A percentile compares a stretch with the other conserved stretches of the same genome.
Evolutionary conservation across 2,888 invertebrate genomes (phyloP).

Genomic region (Acrobasis suavella): DNA sequence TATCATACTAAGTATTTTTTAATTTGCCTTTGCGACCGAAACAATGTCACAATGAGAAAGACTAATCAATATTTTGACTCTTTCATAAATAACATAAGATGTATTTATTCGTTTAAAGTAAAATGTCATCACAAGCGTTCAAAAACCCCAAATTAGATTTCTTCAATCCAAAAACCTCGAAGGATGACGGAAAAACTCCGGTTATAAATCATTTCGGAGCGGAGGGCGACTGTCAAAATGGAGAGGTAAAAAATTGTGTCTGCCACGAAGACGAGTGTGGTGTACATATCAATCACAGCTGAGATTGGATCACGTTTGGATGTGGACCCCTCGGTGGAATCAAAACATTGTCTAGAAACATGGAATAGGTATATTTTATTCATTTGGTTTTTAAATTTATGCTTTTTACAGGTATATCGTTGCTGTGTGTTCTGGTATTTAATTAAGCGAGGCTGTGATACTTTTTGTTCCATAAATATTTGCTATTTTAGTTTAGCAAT

Average conservation of each 20-base stretch:
- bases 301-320: constrained; percentile 60
- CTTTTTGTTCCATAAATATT: too few relatives aligned
- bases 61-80: too few relatives aligned
- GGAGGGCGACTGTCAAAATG: constrained; percentile 51
- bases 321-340: constrained; percentile 36
- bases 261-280: constrained; percentile 40
- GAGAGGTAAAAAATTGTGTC: constrained; percentile 56
- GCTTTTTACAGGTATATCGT: not conserved
- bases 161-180: constrained; percentile 13
- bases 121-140: constrained; percentile 10
- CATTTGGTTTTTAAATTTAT: constrained; percentile 1
- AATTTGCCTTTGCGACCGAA: too few relatives aligned
- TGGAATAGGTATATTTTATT: not conserved
- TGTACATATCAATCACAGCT: constrained; percentile 58
- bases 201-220: constrained; percentile 49
- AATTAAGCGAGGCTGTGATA: not conserved
- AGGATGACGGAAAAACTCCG: constrained; percentile 31
- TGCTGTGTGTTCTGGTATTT: not conserved
- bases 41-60: too few relatives aligned
- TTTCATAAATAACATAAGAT: too few relatives aligned
- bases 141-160: constrained; percentile 14
- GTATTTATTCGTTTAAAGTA: not conserved
- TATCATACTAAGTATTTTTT: too few relatives aligned
- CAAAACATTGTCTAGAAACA: constrained; percentile 23
- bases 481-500: too few relatives aligned